Base-by-base conservation (phyloP, 1,140 invertebrate species). In the Conus ventricosus region DNA sequence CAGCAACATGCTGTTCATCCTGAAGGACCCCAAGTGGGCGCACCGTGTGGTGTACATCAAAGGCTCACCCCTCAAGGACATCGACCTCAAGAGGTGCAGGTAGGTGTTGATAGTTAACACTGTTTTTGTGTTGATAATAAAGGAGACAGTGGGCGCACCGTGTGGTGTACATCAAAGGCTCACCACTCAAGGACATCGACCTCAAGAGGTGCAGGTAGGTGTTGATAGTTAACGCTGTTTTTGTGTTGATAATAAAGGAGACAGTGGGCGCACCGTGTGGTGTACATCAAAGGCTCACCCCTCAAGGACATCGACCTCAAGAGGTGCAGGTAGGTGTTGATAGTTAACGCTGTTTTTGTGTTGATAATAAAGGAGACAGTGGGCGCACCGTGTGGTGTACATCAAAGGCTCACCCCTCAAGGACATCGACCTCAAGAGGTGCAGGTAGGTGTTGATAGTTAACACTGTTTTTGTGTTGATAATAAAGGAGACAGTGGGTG, bases 1-100 rank as follows among this genome's bases (percentile, higher is more conserved):
- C 93, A 97, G 97, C 2, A 99, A 98, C 11, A 99, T 99, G 98
- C 96, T 98, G 91, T 98, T 99, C 97, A 99, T 99, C 90, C 96
- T 99, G n/a, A 98, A 99, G 96, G 98, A 99, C 87, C 98, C 99
- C 1, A 98, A 71, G 67, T 71, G 67, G 98, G 98, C 98, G 10
- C 98, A 99, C 93, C 96, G 98, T 60, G 98, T 99, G 57, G 98
- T 99, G 93, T 99, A 99, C 95, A 99, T 99, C 93, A 98, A 99
- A 94, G 98, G 98, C 67, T 98, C 98, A 10, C 98, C 98, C 91
- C 95, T 99, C 55, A 98, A 98, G 95, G 98, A 99, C 94, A 97
- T 97, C 4, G 99, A 99, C 95, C 95, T 99, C 57, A 97, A 97
- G 23, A 95, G 98, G 89, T 98, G 98, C 20, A 96, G 95, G 95